A percentile compares a stretch with the other conserved stretches of the same genome.
Conservation (phyloP, 1,140 invertebrate genomes). For the Euura saliciscinereae region DNA sequence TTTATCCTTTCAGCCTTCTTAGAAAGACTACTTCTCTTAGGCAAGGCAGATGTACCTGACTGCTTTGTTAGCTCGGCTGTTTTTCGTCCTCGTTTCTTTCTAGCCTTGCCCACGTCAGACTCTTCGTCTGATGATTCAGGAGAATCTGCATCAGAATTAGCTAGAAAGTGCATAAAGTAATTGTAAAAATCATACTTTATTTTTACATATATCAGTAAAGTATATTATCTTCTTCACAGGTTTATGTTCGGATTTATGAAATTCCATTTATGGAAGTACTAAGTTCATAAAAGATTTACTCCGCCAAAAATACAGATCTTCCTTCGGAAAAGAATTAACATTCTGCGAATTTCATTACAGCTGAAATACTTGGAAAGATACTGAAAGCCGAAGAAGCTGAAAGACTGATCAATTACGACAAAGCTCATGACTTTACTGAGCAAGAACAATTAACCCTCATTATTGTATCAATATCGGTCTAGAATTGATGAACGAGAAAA, state of each 20-base stretch:
- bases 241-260: background rate
- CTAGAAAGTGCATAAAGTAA: background rate
- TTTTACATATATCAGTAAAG: background rate
- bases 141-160: background rate
- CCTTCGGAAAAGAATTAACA: background rate
- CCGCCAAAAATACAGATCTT: too few relatives aligned
- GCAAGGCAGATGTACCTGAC: too few relatives aligned
- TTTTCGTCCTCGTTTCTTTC: background rate
- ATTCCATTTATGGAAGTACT: background rate
- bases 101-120: background rate
- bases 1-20: background rate
- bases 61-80: background rate
- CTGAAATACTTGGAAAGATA: background rate
- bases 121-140: background rate
- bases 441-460: background rate
- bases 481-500: background rate
- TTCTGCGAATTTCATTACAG: background rate
- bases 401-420: too few relatives aligned
- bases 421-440: background rate
- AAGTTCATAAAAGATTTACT: background rate
- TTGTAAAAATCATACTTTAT: background rate
- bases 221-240: background rate
- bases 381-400: background rate
- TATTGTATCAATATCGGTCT: background rate
- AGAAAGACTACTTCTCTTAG: background rate